Percentiles rank a stretch among this genome's conserved stretches.
These are phyloP conservation scores for Nephrotoma flavescens DNA, from an alignment of 2,888 invertebrate species.

Conservation along the genomic window DNA sequence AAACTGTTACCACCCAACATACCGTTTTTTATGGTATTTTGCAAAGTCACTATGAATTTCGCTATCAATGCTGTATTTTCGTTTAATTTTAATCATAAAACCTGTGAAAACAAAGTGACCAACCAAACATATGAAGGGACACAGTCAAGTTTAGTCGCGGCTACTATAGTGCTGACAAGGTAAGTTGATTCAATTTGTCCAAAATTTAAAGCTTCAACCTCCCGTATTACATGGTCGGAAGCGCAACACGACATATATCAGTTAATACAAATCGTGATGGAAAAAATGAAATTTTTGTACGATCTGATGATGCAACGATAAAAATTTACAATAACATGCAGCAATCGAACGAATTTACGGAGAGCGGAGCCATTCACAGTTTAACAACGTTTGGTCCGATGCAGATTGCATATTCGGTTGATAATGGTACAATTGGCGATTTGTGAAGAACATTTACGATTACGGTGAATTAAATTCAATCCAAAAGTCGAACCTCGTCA, in stretches of 20 bases:
- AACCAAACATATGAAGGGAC: slow-evolving; percentile 81
- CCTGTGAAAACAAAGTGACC: slow-evolving; percentile 57
- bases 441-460: slow-evolving; percentile 65
- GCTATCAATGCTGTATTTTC: slow-evolving; percentile 50
- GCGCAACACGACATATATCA: slow-evolving; percentile 50
- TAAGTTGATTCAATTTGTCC: slow-evolving; percentile 18
- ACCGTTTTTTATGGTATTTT: background rate
- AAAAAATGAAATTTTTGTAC: slow-evolving; percentile 74
- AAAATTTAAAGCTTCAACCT: slow-evolving; percentile 29
- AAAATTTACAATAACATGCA: slow-evolving; percentile 73
- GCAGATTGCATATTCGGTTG: slow-evolving; percentile 53
- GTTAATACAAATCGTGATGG: slow-evolving; percentile 79
- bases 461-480: slow-evolving; percentile 86
- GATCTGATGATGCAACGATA: slow-evolving; percentile 85
- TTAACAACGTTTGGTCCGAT: background rate
- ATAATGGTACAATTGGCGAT: slow-evolving; percentile 90
- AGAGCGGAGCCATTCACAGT: slow-evolving; percentile 61
- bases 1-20: background rate
- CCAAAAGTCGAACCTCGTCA: slow-evolving; percentile 70
- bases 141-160: slow-evolving; percentile 71
- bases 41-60: slow-evolving; percentile 7
- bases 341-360: slow-evolving; percentile 67
- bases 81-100: slow-evolving; percentile 62
- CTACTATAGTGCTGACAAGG: slow-evolving; percentile 73
- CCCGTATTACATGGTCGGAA: slow-evolving; percentile 46